These are phyloP conservation scores for Unio delphinus DNA, from an alignment of 2,888 invertebrate species.

Conservation along the genomic window DNA sequence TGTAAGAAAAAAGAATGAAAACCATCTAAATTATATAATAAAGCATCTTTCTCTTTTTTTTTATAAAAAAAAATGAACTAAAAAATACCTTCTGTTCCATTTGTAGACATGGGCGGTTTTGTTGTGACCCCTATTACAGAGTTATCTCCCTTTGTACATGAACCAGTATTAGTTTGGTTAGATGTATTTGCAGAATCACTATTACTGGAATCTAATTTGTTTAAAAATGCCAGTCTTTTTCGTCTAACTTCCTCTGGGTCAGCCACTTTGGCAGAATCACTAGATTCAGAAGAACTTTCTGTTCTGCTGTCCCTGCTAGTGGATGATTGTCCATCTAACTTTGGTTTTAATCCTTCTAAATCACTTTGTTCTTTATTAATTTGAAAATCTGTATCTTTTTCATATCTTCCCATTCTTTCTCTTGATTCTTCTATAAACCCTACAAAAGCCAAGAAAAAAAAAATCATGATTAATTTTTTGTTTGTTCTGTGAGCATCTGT, in stretches of 20 bases:
- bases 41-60: too few species aligned
- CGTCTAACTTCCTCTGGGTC: slow-evolving; percentile 50
- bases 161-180: too few species aligned
- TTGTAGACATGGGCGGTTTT: too few species aligned
- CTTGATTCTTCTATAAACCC: slow-evolving; percentile 37
- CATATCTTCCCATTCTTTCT: slow-evolving; percentile 18
- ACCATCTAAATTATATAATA: too few species aligned
- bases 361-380: slow-evolving; percentile 3
- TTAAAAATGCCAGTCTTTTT: slow-evolving; percentile 55
- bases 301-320: slow-evolving; percentile 2
- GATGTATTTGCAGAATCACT: too few species aligned
- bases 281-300: slow-evolving; percentile 5
- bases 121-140: too few species aligned
- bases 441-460: slow-evolving; percentile 9
- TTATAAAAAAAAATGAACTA: too few species aligned
- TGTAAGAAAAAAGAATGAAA: too few species aligned
- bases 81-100: too few species aligned
- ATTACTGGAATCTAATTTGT: slow-evolving; percentile 15
- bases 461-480: neutral
- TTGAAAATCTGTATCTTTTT: neutral
- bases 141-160: too few species aligned
- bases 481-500: too few species aligned
- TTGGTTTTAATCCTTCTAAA: neutral
- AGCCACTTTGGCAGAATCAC: slow-evolving; percentile 9
- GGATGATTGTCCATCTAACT: slow-evolving; percentile 4